Evolutionary conservation across 2,113 vertebrate genomes (phyloP).

Genomic region (Myiopsitta monachus): DNA sequence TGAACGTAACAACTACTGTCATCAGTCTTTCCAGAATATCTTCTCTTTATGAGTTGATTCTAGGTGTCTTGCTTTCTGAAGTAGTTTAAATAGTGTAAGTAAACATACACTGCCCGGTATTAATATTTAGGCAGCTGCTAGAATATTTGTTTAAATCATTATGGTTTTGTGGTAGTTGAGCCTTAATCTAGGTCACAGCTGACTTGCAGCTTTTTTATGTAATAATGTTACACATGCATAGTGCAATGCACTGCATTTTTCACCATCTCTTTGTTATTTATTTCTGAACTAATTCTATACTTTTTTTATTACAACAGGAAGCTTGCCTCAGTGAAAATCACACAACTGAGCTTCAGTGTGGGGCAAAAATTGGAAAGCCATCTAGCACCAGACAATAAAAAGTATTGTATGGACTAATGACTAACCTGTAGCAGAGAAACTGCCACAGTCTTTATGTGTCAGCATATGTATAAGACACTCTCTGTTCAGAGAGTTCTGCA

Average conservation of each 20-base stretch:
- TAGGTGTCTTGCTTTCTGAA: background rate
- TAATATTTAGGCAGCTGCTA: conserved; percentile 21
- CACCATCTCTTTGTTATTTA: background rate
- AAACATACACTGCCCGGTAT: background rate
- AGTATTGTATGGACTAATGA: background rate
- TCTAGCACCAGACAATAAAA: background rate
- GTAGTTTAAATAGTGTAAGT: background rate
- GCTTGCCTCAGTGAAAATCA: background rate
- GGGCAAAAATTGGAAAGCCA: background rate
- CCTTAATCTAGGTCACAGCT: background rate
- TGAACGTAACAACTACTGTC: background rate
- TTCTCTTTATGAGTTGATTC: background rate
- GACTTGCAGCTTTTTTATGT: background rate
- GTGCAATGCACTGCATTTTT: background rate
- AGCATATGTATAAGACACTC: background rate
- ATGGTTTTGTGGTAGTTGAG: background rate
- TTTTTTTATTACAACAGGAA: background rate
- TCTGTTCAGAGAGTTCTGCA: background rate
- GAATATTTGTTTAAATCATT: background rate
- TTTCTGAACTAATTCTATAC: background rate
- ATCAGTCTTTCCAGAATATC: background rate
- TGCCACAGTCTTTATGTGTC: background rate
- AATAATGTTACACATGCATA: background rate
- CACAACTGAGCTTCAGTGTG: background rate
- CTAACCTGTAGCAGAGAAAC: background rate